These are phyloP conservation scores for Leptinotarsa undecemlineata DNA, from an alignment of 1,140 invertebrate species.

Conservation along the genomic window DNA sequence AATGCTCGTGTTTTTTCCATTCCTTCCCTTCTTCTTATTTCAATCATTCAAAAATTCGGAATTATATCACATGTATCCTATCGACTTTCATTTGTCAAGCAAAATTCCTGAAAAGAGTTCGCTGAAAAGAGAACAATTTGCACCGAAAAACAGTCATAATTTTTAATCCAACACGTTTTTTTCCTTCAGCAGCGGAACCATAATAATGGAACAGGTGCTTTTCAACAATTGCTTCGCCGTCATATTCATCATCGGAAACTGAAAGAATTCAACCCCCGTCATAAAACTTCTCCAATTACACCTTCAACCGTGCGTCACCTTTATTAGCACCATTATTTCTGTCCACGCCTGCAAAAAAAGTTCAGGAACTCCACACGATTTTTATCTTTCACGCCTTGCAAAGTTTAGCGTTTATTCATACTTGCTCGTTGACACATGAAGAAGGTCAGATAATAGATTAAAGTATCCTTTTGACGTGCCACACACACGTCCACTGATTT, in stretches of 20 bases:
- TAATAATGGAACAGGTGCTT: background rate
- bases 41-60: too few species aligned
- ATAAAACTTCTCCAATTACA: constrained; percentile 1
- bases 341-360: constrained; percentile 1
- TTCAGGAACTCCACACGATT: constrained; percentile 11
- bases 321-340: constrained; percentile 1
- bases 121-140: too few species aligned
- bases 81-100: too few species aligned
- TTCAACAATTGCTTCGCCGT: background rate
- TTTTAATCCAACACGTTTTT: too few species aligned
- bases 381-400: constrained; percentile 6
- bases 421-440: constrained; percentile 15
- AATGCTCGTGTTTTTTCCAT: too few species aligned
- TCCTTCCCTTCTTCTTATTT: too few species aligned
- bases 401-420: constrained; percentile 14
- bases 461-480: constrained; percentile 14
- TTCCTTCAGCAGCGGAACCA: background rate
- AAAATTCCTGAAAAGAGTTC: too few species aligned
- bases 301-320: background rate
- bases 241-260: background rate
- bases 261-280: background rate
- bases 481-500: constrained; percentile 14
- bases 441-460: constrained; percentile 13
- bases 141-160: too few species aligned
- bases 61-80: too few species aligned